Base-by-base conservation (phyloP, 2,797 vertebrate species). In the Otus scops region DNA sequence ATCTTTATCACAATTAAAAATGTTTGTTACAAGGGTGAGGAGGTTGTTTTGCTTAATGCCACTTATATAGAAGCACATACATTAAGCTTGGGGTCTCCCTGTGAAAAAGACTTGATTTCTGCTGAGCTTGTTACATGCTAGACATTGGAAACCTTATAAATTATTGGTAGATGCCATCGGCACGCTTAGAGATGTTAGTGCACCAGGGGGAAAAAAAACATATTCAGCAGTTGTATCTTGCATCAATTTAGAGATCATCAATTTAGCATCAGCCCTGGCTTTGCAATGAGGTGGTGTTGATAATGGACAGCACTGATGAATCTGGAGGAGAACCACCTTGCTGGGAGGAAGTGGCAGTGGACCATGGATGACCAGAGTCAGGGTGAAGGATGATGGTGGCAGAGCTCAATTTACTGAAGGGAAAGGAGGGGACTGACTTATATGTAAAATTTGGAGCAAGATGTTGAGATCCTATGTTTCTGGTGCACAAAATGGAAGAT, bases 1-100 rank as follows among this genome's bases (percentile, higher is more conserved):
- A 80, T 88, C 85, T 63, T 93, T 89, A n/a, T 86, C 57, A 70
- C 89, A 59, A 69, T 94, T 95, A 82, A 68, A 93, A 95, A 74
- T 39, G 34, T 74, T 47, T 86, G 39, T 88, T 88, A 51, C 34
- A 76, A 61, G 36, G 85, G 32, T 90, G 57, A 68, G 0, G 4
- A 93, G 74, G 89, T 90, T 45, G 53, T 88, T 94, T 95, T 92
- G 14, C 76, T 61, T 85, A 64, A 53, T 95, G 65, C 53, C 68
- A 91, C n/a, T 92, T 53, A 41, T 32, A 38, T 32, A 94, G 69
- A 85, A 61, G 53, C 18, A 63, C 11, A 11, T 53, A 13, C 23
- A 64, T 32, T 13, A 53, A 91, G 10, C 32, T 38, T 71, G 43
- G 38, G 41, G 22, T 11, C 30, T 79, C 54, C 53, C 28, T 21